Base-by-base conservation (phyloP, 1,140 invertebrate species). In the Zaprionus nigranus region DNA sequence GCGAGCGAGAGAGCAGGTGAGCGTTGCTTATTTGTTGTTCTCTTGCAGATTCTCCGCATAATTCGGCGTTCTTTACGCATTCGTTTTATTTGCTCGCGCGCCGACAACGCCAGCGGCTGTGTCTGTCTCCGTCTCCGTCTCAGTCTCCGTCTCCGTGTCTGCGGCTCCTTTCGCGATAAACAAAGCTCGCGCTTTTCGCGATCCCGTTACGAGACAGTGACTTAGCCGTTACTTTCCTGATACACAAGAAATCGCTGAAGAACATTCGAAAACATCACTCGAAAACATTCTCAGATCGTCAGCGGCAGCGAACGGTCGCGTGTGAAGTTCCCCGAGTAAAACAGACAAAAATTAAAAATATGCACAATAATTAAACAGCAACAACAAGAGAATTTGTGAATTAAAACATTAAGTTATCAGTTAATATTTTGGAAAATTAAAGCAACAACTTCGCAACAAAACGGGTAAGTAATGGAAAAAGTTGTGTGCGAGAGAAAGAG, bases 21-120 rank as follows among this genome's bases (percentile, higher is more conserved):
- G 40, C 40, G 38, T n/a, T n/a, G 38, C 5, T 40, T 6, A 7
- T 26, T 5, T 57, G 36, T 5, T 12, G 15, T 9, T 24, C 30
- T 46, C 26, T 72, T 66, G 74, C 64, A 59, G 73, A 65, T 61
- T 56, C 36, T 46, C 49, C 49, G 24, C 51, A 65, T 43, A 59
- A 38, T 76, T 73, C 57, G 56, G 65, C 57, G 51, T 61, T 58
- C 72, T 40, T 49, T 73, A 59, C 58, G 62, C 75, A 81, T 73
- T 66, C 62, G 65, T 75, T 83, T 88, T 75, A 87, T 84, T 88
- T 71, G 74, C 63, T 65, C 78, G 80, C 81, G 71, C 75, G 71
- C 58, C 72, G 59, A 78, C 81, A 78, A 69, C 78, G 71, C 59
- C 78, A 76, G 64, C 81, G 75, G 84, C 69, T 80, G 68, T 65